Evolutionary conservation across 2,113 vertebrate species (phyloP), one percentile per base, ranked within the genome.

Genomic region (Tylochromis polylepis): DNA sequence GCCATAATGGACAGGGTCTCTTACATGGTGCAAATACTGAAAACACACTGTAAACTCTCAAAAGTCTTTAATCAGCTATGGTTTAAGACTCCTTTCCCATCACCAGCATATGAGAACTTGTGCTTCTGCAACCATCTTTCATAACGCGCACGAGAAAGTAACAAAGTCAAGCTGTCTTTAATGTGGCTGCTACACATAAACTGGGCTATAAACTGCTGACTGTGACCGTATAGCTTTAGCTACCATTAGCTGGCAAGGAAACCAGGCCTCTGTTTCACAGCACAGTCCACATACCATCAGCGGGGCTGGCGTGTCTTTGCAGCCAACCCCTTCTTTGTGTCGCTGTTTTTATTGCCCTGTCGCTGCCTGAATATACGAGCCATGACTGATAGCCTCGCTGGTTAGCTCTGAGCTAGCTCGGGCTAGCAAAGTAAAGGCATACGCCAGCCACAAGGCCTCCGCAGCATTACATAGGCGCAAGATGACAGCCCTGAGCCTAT

Each of bases 311-410:
- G 83, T 79, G 60, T 49, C 78, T 59, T 41, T 55, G 60, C 77
- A 75, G 79, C 84, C 75, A 62, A 55, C 83, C 87, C 43, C 84
- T 81, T 89, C 91, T 94, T 93, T 94, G 93, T 94, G 93, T 91
- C 27, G 62, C 88, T 88, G 85, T 79, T 91, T 90, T 93, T 91
- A 90, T 84, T 85, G 53, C 85, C 84, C 83, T 75, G 65, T 81
- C 34, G 83, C 53, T 5, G 67, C 67, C 85, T n/a, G 43, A 41
- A 79, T 22, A 62, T 18, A 82, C 70, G 27, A 88, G 46, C 79
- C 77, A 4, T 34, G 84, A 57, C 15, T 65, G 49, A 5, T 60
- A 70, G 81, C 67, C 77, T 56, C 16, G 89, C 62, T 85, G 24
- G 53, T 77, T 93, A 90, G 89, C 93, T 59, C 11, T 6, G 4